Base-by-base conservation (phyloP, 2,113 vertebrate species). In the Pseudorectes ferrugineus region DNA sequence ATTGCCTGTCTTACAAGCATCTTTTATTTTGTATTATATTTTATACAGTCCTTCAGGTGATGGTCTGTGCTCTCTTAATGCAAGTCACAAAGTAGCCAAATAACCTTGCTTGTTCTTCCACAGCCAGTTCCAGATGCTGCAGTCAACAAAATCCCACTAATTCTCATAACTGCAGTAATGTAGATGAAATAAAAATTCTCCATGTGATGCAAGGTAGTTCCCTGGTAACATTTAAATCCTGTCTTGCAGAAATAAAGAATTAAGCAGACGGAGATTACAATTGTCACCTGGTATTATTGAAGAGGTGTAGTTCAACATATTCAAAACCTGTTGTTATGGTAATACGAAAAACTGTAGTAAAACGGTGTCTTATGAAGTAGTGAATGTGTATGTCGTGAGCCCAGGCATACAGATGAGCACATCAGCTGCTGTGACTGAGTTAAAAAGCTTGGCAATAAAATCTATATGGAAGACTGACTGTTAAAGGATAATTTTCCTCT, bases 241-340 rank as follows among this genome's bases (percentile, higher is more conserved):
- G 92, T 96, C 95, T 92, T 95, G 59, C 97, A 95, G 95, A 95
- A 97, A 70, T 80, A 81, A 95, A 96, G 83, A 92, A n/a, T 94
- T 97, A 82, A 97, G 95, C 87, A 87, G 92, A 66, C 0, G 24
- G 87, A 90, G 85, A 76, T 92, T 77, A 87, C 73, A 85, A 4
- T 89, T 63, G 23, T 92, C 92, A 59, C 54, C 90, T 91, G 89
- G 61, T 80, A 89, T 88, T 91, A 38, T 54, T 78, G 85, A 85
- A 91, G 89, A 93, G 55, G 12, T 92, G 89, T 96, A 92, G 83
- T 85, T 79, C 85, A 75, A 55, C 89, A 55, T 78, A 81, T 12
- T 91, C 95, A 94, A 95, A 80, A 93, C 54, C 63, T 97, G 65
- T 92, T 83, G 84, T 91, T 96, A 31, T 57, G 76, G 87, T 85